These are phyloP conservation scores for Brachypteracias leptosomus DNA, from an alignment of 2,113 vertebrate genomes.

Conservation along the genomic window DNA sequence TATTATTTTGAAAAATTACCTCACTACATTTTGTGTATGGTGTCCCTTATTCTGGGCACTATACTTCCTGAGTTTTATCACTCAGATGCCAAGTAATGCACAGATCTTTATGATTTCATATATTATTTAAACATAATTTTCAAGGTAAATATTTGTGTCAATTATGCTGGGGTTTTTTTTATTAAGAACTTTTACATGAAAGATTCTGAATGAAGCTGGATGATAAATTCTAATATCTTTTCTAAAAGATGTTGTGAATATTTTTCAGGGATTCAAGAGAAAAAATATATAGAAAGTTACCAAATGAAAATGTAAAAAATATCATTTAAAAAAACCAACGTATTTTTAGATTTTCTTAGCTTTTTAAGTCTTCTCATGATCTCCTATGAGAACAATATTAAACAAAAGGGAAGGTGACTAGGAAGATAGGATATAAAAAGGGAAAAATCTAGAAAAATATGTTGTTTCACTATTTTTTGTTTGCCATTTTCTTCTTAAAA, in stretches of 20 bases:
- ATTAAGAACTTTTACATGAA: not conserved
- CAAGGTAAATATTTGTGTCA: not conserved
- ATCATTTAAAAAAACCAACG: too few species aligned
- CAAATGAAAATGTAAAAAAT: not conserved
- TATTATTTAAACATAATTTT: not conserved
- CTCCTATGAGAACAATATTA: not conserved
- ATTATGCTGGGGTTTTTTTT: not conserved
- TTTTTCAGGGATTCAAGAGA: not conserved
- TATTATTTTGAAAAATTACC: not conserved
- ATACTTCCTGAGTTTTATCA: not conserved
- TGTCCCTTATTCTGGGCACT: not conserved
- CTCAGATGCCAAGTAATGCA: not conserved
- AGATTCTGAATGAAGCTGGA: not conserved
- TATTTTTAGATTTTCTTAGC: not conserved
- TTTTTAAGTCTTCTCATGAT: not conserved
- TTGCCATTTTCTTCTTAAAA: not conserved
- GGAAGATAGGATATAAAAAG: not conserved
- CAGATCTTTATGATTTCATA: not conserved
- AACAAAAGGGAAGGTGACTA: not conserved
- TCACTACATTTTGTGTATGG: not conserved
- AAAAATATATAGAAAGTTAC: not conserved
- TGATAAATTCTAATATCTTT: not conserved
- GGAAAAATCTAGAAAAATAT: fast-evolving
- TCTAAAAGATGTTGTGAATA: not conserved
- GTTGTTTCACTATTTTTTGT: not conserved